A percentile compares a stretch with the other conserved stretches of the same genome.
Evolutionary conservation across 2,888 invertebrate species (phyloP).

Genomic region (Sipha maydis): DNA sequence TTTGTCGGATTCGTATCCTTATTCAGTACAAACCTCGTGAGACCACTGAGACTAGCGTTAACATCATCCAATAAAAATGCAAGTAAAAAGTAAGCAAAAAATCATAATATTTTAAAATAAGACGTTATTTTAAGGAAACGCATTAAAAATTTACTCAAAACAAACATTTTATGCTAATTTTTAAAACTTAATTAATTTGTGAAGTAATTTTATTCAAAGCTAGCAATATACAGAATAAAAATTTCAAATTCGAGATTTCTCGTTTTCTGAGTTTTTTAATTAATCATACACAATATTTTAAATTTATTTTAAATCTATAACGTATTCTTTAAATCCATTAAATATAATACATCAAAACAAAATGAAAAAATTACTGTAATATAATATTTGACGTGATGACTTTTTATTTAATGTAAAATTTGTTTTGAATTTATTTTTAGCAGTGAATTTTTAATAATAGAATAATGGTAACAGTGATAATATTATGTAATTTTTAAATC

Average conservation of each 20-base stretch:
- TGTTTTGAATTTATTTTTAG: not conserved
- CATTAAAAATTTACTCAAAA: not conserved
- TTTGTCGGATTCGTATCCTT: constrained; percentile 58
- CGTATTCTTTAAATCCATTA: not conserved
- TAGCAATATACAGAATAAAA: not conserved
- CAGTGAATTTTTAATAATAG: not conserved
- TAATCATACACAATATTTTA: no score
- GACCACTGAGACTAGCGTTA: constrained; percentile 50
- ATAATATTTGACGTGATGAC: no score
- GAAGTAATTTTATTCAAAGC: no score
- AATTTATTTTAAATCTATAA: no score
- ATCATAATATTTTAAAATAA: not conserved
- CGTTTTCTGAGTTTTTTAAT: not conserved
- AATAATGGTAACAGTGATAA: not conserved
- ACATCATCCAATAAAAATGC: constrained; percentile 55
- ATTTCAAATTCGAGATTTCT: not conserved
- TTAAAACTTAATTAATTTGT: not conserved
- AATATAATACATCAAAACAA: no score
- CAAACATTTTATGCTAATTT: not conserved
- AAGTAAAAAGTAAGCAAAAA: constrained; percentile 45
- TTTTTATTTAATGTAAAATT: no score
- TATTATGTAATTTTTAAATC: not conserved
- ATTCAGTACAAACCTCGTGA: constrained; percentile 48
- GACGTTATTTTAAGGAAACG: not conserved
- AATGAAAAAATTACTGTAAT: no score